Evolutionary conservation across 2,888 invertebrate genomes (phyloP), one percentile per base, ranked within the genome.

Genomic region (Drepanosiphum platanoidis): DNA sequence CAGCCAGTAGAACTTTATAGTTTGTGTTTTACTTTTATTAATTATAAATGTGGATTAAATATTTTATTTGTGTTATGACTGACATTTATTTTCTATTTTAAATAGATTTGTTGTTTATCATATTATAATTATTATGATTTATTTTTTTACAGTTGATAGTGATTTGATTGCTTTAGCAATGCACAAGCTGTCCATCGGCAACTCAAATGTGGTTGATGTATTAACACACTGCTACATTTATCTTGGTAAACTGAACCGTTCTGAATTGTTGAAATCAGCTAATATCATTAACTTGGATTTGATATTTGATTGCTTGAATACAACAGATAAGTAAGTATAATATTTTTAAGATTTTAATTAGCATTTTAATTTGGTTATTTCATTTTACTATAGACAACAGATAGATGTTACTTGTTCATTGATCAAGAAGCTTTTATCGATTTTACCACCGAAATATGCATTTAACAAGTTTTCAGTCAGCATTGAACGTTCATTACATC

Each of bases 221-320:
- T 39, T 84, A 9, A 77, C 30, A 9, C 58, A 77, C 11, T 84
- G 77, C n/a, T 77, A 84, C 30, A 84, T 84, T 32, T 84, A 84
- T 77, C 30, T 84, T 9, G 58, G 13, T 30, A 58, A 58, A 58
- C n/a, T 70, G 36, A 84, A 75, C 22, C 77, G 84, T 30, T 39
- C 39, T 18, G 68, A 84, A 36, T 4, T 77, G 39, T 36, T 36
- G 5, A 68, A 77, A 84, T 30, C 84, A 0, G 84, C 68, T 15
- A 52, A 8, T 1, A 8, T 84, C 66, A 77, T 92, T 30, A 92
- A 92, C 87, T 91, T 94, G 83, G 90, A 92, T 0, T 90, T 92
- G 88, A 91, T 94, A 84, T 92, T 94, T 86, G 92, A 93, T 68
- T 94, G 94, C 88, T 89, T 94, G 52, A 92, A 93, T 88, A 90